These are phyloP conservation scores for Tethea ocularis DNA, from an alignment of 2,888 invertebrate species.

Conservation along the genomic window DNA sequence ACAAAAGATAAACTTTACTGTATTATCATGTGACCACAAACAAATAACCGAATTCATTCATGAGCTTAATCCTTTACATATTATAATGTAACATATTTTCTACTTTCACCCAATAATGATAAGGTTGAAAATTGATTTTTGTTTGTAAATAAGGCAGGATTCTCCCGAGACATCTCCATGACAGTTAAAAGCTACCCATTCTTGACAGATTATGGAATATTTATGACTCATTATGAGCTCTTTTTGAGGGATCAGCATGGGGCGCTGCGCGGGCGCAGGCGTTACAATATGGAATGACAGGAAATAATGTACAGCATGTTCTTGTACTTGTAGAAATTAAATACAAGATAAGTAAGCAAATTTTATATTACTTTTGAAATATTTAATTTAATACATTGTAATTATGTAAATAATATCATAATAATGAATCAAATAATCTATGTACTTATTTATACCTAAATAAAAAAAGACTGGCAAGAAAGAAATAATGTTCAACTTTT, in stretches of 20 bases:
- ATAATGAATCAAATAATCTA: too few relatives aligned
- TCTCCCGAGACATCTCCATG: constrained; percentile 49
- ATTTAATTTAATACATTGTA: too few relatives aligned
- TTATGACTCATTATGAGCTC: constrained; percentile 63
- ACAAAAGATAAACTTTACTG: constrained; percentile 22
- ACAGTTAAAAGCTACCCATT: constrained; percentile 54
- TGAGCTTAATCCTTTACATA: constrained; percentile 12
- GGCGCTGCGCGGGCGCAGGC: constrained; percentile 35
- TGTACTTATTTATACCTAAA: too few relatives aligned
- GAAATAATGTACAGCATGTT: constrained; percentile 45
- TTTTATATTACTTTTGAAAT: neutral
- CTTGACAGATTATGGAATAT: constrained; percentile 69
- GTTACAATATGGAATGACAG: constrained; percentile 49
- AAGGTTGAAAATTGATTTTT: constrained; percentile 8
- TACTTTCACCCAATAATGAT: constrained; percentile 6
- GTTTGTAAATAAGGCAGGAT: constrained; percentile 12
- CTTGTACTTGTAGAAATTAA: neutral
- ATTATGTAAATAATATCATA: too few relatives aligned
- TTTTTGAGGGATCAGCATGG: constrained; percentile 52
- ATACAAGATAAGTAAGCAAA: neutral
- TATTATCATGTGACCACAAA: constrained; percentile 32
- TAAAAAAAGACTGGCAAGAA: too few relatives aligned
- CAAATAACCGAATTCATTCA: constrained; percentile 19
- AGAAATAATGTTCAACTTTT: too few relatives aligned
- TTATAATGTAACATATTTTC: neutral